Evolutionary conservation across 2,888 invertebrate genomes (phyloP).

Genomic region (Hydraecia micacea): DNA sequence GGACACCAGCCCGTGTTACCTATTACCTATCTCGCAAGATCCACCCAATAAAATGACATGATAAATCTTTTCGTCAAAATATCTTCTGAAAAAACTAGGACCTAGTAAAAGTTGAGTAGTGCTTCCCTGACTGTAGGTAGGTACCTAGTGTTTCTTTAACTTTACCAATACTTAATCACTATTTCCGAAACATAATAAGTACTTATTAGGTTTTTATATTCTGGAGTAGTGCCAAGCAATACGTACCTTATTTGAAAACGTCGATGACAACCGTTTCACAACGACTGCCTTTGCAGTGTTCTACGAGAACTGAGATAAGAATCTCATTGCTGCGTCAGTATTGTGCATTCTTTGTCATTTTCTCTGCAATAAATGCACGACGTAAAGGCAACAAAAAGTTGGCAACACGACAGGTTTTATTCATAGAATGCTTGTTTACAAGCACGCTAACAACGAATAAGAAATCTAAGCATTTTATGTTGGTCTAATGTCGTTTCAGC

Average conservation of each 20-base stretch:
- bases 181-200: background rate
- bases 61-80: background rate
- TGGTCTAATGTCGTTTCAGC: background rate
- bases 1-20: too few relatives aligned
- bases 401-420: slow-evolving; percentile 9
- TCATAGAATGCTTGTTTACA: background rate
- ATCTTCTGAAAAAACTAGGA: background rate
- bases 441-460: background rate
- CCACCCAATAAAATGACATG: background rate
- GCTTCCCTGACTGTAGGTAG: too few relatives aligned
- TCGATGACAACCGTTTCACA: slow-evolving; percentile 16
- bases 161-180: background rate
- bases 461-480: background rate
- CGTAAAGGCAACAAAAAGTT: slow-evolving; percentile 21
- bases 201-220: background rate
- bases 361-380: slow-evolving; percentile 31
- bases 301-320: slow-evolving; percentile 25
- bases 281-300: slow-evolving; percentile 15
- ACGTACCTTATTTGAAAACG: background rate
- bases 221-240: slow-evolving; percentile 24
- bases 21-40: background rate
- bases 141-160: background rate
- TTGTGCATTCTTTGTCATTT: slow-evolving; percentile 35
- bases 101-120: background rate
- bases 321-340: slow-evolving; percentile 21